Conservation (phyloP, 2,797 vertebrate species). For the Parauchenoglanis ngamensis region DNA sequence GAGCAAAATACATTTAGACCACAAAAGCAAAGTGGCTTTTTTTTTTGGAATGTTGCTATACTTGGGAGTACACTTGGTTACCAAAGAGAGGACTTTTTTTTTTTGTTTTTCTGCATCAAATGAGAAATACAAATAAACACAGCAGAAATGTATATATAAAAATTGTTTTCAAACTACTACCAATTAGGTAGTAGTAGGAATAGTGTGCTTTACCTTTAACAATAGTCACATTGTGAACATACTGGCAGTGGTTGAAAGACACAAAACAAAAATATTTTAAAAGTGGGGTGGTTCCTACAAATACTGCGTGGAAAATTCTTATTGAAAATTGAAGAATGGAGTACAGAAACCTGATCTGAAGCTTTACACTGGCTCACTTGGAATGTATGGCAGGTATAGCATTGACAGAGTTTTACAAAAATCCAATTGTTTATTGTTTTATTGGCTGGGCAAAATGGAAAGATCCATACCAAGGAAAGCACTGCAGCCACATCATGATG, state of each 20-base stretch:
- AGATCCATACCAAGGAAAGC: conserved; percentile 19
- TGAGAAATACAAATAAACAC: conserved; percentile 8
- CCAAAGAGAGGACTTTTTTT: background rate
- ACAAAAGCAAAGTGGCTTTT: conserved; percentile 3
- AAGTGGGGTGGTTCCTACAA: conserved; percentile 26
- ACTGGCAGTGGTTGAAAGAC: conserved; percentile 50
- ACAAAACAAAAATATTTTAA: conserved; percentile 23
- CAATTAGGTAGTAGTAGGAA: conserved; percentile 9
- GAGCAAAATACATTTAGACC: background rate
- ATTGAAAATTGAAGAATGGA: conserved; percentile 13
- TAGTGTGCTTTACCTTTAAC: conserved; percentile 25
- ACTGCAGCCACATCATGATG: conserved; percentile 50
- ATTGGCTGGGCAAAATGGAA: conserved; percentile 25
- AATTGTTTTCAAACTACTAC: conserved; percentile 21
- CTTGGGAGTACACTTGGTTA: background rate
- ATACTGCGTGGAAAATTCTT: background rate
- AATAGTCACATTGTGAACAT: conserved; percentile 26
- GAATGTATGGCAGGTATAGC: conserved; percentile 22
- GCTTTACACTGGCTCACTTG: conserved; percentile 3
- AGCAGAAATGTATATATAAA: conserved; percentile 28
- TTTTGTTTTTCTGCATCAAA: conserved; percentile 3
- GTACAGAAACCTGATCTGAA: conserved; percentile 20
- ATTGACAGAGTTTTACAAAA: conserved; percentile 39
- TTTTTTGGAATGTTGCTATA: conserved; percentile 7
- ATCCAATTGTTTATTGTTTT: conserved; percentile 10